A percentile compares a stretch with the other conserved stretches of the same genome.
phyloP scores from a whole-genome alignment of 2,113 vertebrate genomes.

The Vimba vimba region DNA sequence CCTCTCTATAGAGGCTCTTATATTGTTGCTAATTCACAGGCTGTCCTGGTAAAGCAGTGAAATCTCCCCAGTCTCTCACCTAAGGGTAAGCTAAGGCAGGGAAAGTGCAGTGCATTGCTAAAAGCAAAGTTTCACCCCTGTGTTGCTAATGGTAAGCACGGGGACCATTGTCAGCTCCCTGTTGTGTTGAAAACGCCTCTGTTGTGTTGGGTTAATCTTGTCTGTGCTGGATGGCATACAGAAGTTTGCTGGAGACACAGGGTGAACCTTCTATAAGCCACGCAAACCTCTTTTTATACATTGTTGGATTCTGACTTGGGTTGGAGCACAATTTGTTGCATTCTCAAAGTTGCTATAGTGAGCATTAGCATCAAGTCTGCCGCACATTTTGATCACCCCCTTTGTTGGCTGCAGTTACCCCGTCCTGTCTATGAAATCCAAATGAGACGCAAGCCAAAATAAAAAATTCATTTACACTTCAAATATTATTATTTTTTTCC shows the following conservation, averaged over 20 bases:
- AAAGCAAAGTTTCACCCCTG: constrained; percentile 53
- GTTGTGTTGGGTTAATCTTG: neutral
- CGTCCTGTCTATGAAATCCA: too few species aligned
- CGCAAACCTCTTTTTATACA: neutral
- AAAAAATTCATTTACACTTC: too few species aligned
- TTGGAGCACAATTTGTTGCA: neutral
- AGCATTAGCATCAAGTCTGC: neutral
- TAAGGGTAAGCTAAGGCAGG: constrained; percentile 18
- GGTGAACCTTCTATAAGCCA: neutral
- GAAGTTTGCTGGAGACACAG: neutral
- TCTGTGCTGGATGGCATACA: neutral
- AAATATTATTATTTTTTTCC: too few species aligned
- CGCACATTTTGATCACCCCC: too few species aligned
- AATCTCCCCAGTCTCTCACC: constrained; percentile 28
- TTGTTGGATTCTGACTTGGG: neutral
- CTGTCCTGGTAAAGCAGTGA: neutral
- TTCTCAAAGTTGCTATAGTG: neutral
- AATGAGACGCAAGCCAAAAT: too few species aligned
- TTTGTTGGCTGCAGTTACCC: too few species aligned
- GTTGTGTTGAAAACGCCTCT: constrained; percentile 47
- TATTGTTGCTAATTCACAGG: constrained; percentile 40
- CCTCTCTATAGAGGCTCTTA: neutral
- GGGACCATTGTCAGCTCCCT: constrained; percentile 47
- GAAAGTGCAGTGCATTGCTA: constrained; percentile 40
- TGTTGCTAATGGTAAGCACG: constrained; percentile 21